Evolutionary conservation across 1,140 invertebrate species (phyloP), one percentile per base, ranked within the genome.

Genomic region (Meloidogyne hapla): DNA sequence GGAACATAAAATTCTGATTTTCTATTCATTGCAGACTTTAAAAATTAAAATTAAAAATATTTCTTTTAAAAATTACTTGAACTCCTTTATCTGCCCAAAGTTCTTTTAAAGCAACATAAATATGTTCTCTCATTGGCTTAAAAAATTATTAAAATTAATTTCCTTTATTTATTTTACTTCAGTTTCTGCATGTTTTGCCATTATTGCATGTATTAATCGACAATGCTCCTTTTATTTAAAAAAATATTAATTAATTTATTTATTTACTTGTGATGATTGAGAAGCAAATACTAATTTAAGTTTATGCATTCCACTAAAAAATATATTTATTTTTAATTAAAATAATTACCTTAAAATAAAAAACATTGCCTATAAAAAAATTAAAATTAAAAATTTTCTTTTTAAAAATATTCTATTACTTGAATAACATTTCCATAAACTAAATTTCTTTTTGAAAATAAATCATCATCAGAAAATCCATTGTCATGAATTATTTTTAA

Each of bases 401-500:
- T n/a, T 61, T 25, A 38, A 38, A 33, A 61, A 33, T 26, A 70
- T 18, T 48, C n/a, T 38, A n/a, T 28, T n/a, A 75, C 77, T 68
- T 82, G 81, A 48, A 82, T 79, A 23, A 72, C 81, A 75, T 82
- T 82, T 40, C 77, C 81, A 72, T 83, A 82, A 33, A 82, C 82
- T 80, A 82, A 75, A 56, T 69, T 81, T 40, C 75, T 73, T 48
- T 82, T 82, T 6, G 63, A 45, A 25, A 76, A n/a, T 10, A 72
- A 62, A 33, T 82, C 81, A 48, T 83, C 79, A 28, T 77, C 69
- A 25, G 71, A 69, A 69, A 75, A 82, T 25, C 81, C 82, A 28
- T 82, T 81, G 38, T 81, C 80, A 69, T 81, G 80, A 38, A 81
- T 83, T 26, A 81, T 81, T 83, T 81, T 80, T 28, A 48, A 77